Conservation (phyloP, 2,797 vertebrate species). For the Scyliorhinus canicula region DNA sequence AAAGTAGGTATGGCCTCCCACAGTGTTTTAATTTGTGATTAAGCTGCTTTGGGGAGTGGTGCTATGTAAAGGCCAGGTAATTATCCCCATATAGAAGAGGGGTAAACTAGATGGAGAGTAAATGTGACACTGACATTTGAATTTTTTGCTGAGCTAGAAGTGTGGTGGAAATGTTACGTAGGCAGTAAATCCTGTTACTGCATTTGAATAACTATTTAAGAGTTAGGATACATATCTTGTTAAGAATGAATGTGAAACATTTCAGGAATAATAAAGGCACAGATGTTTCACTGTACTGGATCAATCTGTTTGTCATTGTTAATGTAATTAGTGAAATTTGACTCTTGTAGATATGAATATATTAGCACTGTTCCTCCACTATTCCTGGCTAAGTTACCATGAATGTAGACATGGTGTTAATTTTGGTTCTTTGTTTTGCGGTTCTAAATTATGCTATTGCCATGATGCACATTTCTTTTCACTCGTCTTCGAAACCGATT, state of each 20-base stretch:
- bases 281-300: neutral
- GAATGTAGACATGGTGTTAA: neutral
- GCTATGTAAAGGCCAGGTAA: neutral
- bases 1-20: neutral
- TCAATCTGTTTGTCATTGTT: neutral
- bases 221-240: neutral
- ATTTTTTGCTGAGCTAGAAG: neutral
- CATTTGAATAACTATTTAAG: neutral
- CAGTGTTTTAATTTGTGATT: neutral
- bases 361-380: neutral
- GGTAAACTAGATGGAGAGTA: neutral
- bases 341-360: neutral
- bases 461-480: neutral
- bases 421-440: neutral
- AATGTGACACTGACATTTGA: neutral
- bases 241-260: neutral
- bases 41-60: neutral
- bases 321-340: neutral
- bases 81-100: neutral
- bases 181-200: neutral
- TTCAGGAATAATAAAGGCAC: neutral
- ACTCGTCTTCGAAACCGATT: neutral
- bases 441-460: neutral
- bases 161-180: neutral
- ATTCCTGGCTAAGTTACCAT: neutral